phyloP scores from a whole-genome alignment of 2,113 vertebrate species.

The Antigone vipio region DNA sequence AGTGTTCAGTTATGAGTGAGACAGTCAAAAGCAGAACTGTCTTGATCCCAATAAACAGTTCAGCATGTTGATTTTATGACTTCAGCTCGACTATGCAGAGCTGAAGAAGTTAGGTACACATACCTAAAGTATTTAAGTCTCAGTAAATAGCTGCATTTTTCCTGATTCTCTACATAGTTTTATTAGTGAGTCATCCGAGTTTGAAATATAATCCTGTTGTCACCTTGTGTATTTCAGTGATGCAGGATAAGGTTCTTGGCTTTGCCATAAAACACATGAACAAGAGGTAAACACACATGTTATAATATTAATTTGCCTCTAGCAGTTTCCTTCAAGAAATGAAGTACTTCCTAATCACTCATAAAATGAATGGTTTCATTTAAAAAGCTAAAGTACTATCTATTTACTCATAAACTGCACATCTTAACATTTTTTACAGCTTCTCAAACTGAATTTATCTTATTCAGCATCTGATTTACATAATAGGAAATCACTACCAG shows the following conservation, averaged over 20 bases:
- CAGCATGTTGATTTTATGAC: neutral
- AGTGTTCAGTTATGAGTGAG: neutral
- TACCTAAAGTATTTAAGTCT: neutral
- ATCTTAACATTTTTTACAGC: neutral
- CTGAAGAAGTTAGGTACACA: neutral
- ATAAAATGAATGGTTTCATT: neutral
- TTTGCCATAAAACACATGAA: neutral
- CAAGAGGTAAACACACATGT: neutral
- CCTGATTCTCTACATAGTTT: neutral
- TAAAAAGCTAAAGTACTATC: neutral
- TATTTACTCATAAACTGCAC: neutral
- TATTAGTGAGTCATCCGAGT: neutral
- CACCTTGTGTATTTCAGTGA: neutral
- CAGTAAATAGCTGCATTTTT: neutral
- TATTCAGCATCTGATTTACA: constrained; percentile 17
- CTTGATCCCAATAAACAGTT: neutral
- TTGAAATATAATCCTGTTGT: neutral
- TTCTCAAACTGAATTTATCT: constrained; percentile 1
- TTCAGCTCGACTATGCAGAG: neutral
- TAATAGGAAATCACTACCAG: neutral
- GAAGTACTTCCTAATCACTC: neutral
- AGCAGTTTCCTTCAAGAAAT: neutral
- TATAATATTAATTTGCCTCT: neutral
- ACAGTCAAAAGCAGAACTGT: neutral
- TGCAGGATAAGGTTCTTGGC: neutral